Conservation (phyloP, 2,113 vertebrate species). For the Cyphomyrus plagiostoma region DNA sequence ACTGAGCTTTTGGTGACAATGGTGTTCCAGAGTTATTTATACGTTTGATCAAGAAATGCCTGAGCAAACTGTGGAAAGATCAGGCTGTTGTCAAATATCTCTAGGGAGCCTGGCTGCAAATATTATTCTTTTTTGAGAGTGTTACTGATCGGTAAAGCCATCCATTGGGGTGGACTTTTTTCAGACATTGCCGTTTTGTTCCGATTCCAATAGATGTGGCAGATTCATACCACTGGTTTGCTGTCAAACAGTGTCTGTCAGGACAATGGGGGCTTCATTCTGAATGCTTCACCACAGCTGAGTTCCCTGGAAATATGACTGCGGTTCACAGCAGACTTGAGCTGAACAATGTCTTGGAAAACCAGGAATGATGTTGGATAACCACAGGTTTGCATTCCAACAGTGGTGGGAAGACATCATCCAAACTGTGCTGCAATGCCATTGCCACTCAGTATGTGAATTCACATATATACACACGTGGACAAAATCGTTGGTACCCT, state of each 20-base stretch:
- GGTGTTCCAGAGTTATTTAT: slow-evolving; percentile 50
- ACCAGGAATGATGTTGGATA: not conserved
- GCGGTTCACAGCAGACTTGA: not conserved
- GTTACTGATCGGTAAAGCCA: not conserved
- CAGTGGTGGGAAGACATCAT: not conserved
- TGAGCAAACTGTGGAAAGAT: slow-evolving; percentile 54
- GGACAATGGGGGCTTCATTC: not conserved
- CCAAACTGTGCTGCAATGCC: not conserved
- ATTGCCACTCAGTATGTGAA: not conserved
- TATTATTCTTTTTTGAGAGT: not conserved
- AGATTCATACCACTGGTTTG: not conserved
- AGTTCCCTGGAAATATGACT: not conserved
- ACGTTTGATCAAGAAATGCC: slow-evolving; percentile 55
- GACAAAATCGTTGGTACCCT: too few relatives aligned
- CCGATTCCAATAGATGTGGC: not conserved
- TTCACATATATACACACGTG: not conserved
- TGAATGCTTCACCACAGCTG: not conserved
- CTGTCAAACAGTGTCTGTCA: not conserved
- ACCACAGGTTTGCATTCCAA: not conserved
- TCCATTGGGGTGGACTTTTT: not conserved
- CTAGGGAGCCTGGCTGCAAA: slow-evolving; percentile 36
- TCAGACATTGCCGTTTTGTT: not conserved
- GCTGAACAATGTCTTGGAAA: not conserved
- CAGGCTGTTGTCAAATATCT: slow-evolving; percentile 46
- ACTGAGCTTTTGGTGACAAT: slow-evolving; percentile 28